Evolutionary conservation across 2,888 invertebrate species (phyloP), one percentile per base, ranked within the genome.

Genomic region (Plagodis pulveraria): DNA sequence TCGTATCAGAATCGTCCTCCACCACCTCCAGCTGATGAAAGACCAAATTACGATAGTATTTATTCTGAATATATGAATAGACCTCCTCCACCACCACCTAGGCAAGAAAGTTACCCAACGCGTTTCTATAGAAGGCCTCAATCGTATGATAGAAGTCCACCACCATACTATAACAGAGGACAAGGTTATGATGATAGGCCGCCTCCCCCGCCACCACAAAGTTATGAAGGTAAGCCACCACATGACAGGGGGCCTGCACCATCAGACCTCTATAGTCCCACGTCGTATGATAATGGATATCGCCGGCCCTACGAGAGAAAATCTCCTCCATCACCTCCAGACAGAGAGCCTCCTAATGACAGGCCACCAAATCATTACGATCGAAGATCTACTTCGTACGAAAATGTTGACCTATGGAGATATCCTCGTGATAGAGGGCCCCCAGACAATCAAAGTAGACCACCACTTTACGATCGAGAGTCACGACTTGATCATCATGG

Each of bases 241-340:
- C 22, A 65, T 62, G 48, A 65, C 44, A 44, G 65, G 58, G 35
- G 56, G n/a, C 64, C 56, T 8, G 65, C 69, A 2, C 59, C 69
- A 4, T 70, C 57, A 12, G 56, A 59, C 11, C 56, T 63, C 48
- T 32, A 56, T 4, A 43, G 50, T 41, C 46, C 50, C 40, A 45
- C 48, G 12, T 35, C 45, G 5, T 36, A 36, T 36, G 1, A 36
- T 36, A 1, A 6, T 36, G 22, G 22, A 22, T 22, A 33, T 35
- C 12, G 12, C 50, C 47, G 1, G 22, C 45, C 6, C 36, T 8
- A 8, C 41, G 6, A 50, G 1, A 22, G 22, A 22, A 22, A 22
- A 22, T 46, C 52, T 38, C 51, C 62, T 12, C 56, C 67, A 0
- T 50, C 58, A 41, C 11, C 46, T 51, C 56, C 45, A 52, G 6